Percentiles rank a stretch among this genome's conserved stretches.
Conservation (phyloP, 1,140 invertebrate genomes). For the Nephotettix cincticeps region DNA sequence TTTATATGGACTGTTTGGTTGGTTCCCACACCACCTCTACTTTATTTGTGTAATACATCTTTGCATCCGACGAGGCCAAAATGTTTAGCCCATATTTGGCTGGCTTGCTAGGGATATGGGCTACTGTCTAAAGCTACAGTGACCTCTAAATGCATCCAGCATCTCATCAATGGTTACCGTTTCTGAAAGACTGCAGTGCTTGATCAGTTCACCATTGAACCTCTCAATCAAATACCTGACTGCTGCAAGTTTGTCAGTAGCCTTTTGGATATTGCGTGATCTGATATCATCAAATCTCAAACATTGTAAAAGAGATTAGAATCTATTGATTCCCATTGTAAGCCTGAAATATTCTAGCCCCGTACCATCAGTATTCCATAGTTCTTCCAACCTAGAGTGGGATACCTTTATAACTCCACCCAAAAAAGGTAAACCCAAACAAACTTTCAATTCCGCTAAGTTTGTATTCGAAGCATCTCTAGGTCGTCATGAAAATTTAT, state of each 20-base stretch:
- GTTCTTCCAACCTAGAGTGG: constrained; percentile 22
- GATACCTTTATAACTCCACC: constrained; percentile 28
- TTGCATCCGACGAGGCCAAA: constrained; percentile 42
- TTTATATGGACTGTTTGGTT: constrained; percentile 43
- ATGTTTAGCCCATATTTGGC: constrained; percentile 52
- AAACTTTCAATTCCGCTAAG: constrained; percentile 31
- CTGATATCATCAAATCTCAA: constrained; percentile 37
- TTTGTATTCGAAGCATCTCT: constrained; percentile 30
- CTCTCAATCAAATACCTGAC: constrained; percentile 31
- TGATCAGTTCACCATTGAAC: constrained; percentile 22
- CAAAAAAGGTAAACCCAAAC: constrained; percentile 29
- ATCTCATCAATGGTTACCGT: constrained; percentile 46
- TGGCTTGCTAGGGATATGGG: constrained; percentile 48
- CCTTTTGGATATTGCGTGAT: constrained; percentile 29
- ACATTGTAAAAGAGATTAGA: constrained; percentile 34
- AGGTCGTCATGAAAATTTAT: constrained; percentile 29
- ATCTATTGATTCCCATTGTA: constrained; percentile 32
- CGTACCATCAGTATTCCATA: constrained; percentile 30
- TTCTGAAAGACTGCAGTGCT: constrained; percentile 24
- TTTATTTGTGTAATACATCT: constrained; percentile 43
- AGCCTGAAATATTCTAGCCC: constrained; percentile 32
- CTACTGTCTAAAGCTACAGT: constrained; percentile 46
- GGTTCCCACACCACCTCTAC: constrained; percentile 44
- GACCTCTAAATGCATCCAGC: constrained; percentile 44
- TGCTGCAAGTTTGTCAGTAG: constrained; percentile 34